Base-by-base conservation (phyloP, 92 coral and sea anemone genomes). In the Chrysogorgia sp. region DNA sequence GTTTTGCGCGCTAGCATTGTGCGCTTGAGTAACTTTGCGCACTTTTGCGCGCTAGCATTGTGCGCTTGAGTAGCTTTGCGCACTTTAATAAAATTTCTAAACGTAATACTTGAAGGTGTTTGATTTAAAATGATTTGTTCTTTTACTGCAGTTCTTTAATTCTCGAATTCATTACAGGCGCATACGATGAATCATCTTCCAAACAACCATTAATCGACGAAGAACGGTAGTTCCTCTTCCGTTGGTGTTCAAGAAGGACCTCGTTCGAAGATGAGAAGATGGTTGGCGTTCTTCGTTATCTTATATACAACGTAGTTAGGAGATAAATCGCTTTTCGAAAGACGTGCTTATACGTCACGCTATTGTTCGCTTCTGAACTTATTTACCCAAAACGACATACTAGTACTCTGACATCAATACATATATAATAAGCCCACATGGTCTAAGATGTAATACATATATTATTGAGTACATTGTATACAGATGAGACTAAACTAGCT, bases 141-240 rank as follows among this genome's bases (percentile, higher is more conserved):
- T 6, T 6, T 6, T 15, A 47, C 43, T 12, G 43, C 12, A 37
- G 12, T 4, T 37, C 12, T 37, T 37, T 37, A 5, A 37, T 37
- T 4, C 43, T 47, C 15, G 2, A 47, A 47, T 6, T 15, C 53
- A 15, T 47, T 47, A 2, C 53, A 47, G 53, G 53, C n/a, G n/a
- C 14, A 7, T 47, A 47, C n/a, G 53, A 47, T 47, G 53, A 49
- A 65, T 29, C 22, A 24, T 6, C 72, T 0, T 20, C 72, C 19
- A 65, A 65, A 40, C 52, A 17, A 9, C 69, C 69, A 14, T 63
- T 63, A 63, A 65, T 65, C 28, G 72, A 40, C 29, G 72, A 65
- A 19, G 53, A 63, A 33, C 69, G 69, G 32, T 63, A 43, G 32
- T 63, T 32, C 1, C 3, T 10, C 8, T 65, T 65, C 48, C 28